These are phyloP conservation scores for Lagocephalus sceleratus DNA, from an alignment of 2,797 vertebrate species.

Conservation along the genomic window DNA sequence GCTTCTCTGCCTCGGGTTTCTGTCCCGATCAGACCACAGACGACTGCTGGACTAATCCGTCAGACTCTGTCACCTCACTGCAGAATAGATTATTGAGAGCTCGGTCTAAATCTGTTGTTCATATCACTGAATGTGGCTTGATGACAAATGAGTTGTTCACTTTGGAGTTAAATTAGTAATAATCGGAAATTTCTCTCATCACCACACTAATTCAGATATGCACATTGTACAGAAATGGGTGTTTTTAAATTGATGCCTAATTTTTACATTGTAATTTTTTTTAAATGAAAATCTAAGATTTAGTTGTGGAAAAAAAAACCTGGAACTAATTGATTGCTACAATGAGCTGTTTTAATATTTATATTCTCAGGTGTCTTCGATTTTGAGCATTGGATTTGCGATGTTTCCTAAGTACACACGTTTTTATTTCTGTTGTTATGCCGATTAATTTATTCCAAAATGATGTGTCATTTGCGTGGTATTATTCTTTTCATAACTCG, in stretches of 20 bases:
- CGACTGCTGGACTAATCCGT: no score
- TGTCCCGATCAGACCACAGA: no score
- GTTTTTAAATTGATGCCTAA: constrained; percentile 64
- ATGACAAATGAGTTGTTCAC: constrained; percentile 38
- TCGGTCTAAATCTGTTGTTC: constrained; percentile 59
- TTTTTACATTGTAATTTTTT: constrained; percentile 68
- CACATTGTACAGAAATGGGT: constrained; percentile 71
- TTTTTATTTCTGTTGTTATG: constrained; percentile 70
- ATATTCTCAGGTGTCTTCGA: constrained; percentile 80
- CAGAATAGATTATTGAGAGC: constrained; percentile 44
- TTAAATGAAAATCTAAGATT: constrained; percentile 62
- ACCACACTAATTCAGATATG: constrained; percentile 71
- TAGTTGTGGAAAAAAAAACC: constrained; percentile 61
- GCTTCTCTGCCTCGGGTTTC: no score
- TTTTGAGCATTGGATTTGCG: constrained; percentile 67
- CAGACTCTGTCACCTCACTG: constrained; percentile 39
- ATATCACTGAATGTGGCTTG: constrained; percentile 60
- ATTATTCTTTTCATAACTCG: constrained; percentile 72
- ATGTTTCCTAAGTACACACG: constrained; percentile 70
- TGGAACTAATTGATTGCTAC: constrained; percentile 70
- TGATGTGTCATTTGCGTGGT: constrained; percentile 74
- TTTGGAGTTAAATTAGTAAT: constrained; percentile 25
- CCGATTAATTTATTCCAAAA: constrained; percentile 81
- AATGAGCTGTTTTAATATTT: constrained; percentile 75
- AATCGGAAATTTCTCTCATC: constrained; percentile 32